These are phyloP conservation scores for Procambarus clarkii DNA, from an alignment of 1,140 invertebrate species.

Conservation along the genomic window DNA sequence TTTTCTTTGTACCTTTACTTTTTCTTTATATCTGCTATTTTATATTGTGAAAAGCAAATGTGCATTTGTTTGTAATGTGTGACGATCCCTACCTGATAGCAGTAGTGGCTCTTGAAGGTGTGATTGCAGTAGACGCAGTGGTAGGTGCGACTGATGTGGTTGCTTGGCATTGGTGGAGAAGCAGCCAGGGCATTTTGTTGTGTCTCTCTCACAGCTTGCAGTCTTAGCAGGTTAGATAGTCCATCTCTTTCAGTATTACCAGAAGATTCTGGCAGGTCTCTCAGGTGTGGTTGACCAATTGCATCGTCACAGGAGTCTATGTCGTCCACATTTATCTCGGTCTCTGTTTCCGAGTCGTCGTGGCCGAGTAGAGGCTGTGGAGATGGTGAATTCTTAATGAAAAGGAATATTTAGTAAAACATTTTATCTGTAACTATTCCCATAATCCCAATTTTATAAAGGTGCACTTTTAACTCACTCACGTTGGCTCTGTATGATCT, in stretches of 20 bases:
- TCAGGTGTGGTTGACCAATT: too few relatives aligned
- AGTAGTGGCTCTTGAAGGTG: constrained; percentile 88
- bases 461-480: neutral
- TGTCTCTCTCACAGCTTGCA: neutral
- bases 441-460: too few relatives aligned
- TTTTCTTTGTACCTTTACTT: too few relatives aligned
- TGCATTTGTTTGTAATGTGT: too few relatives aligned
- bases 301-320: constrained; percentile 54
- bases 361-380: constrained; percentile 38
- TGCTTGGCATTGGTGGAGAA: constrained; percentile 27
- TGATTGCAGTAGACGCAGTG: constrained; percentile 87
- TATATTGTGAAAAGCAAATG: too few relatives aligned
- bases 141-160: constrained; percentile 76
- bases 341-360: constrained; percentile 66
- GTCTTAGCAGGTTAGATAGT: neutral
- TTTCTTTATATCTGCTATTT: too few relatives aligned
- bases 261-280: neutral
- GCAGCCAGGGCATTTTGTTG: neutral
- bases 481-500: constrained; percentile 80
- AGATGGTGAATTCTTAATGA: neutral
- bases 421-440: too few relatives aligned
- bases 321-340: constrained; percentile 68
- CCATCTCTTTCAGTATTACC: neutral
- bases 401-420: too few relatives aligned
- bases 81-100: constrained; percentile 78